Percentiles rank a stretch among this genome's conserved stretches.
These are phyloP conservation scores for Gastrophryne carolinensis DNA, from an alignment of 2,797 vertebrate species.

Conservation along the genomic window DNA sequence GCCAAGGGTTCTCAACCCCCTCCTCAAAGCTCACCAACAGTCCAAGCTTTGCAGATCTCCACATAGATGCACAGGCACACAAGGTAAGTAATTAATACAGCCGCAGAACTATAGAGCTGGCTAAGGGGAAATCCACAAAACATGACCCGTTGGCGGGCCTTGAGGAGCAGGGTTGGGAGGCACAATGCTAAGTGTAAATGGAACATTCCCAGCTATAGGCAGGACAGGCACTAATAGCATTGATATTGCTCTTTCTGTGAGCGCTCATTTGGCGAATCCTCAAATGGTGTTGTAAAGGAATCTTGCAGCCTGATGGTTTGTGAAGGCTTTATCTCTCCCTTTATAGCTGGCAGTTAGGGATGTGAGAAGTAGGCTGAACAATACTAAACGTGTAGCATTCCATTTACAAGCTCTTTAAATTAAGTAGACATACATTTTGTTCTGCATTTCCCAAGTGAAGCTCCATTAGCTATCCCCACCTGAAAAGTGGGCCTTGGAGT, in stretches of 20 bases:
- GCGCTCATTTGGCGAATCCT: conserved; percentile 43
- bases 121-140: too few relatives aligned
- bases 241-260: conserved; percentile 17
- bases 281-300: conserved; percentile 46
- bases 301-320: conserved; percentile 20
- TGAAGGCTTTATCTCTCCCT: conserved; percentile 47
- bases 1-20: too few relatives aligned
- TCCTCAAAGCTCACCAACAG: too few relatives aligned
- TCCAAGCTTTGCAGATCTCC: too few relatives aligned
- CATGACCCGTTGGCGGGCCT: too few relatives aligned
- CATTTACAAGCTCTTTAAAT: conserved; percentile 53
- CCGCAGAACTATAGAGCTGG: too few relatives aligned
- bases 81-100: too few relatives aligned
- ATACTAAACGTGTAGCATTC: conserved; percentile 63
- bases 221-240: not conserved
- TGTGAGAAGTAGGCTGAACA: conserved; percentile 54
- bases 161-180: too few relatives aligned
- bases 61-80: too few relatives aligned
- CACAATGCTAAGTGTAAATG: too few relatives aligned
- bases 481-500: not conserved
- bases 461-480: not conserved
- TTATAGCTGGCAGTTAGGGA: conserved; percentile 55
- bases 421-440: conserved; percentile 54
- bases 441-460: conserved; percentile 51
- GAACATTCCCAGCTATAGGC: not conserved